Evolutionary conservation across 1,140 invertebrate species (phyloP), one percentile per base, ranked within the genome.

Genomic region (Bombus consobrinus): DNA sequence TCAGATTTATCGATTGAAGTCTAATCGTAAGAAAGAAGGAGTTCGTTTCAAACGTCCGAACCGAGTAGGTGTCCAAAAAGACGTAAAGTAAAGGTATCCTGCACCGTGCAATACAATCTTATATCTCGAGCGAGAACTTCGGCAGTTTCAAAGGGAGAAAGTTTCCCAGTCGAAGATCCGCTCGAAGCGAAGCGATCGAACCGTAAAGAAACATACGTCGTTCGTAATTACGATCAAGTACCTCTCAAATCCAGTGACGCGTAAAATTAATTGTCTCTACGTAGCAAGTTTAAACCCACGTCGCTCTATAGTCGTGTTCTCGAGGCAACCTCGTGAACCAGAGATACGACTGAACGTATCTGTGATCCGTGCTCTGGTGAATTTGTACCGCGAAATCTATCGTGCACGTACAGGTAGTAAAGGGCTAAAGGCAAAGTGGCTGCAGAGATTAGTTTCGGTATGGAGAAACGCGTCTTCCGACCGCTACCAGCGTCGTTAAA

Each of bases 231-330:
- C 78, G n/a, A 25, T 47, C 66, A 22, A 43, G 53, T 6, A 28
- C 2, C 39, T 18, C 39, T 73, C 5, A 59, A 28, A 53, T 13
- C 8, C 62, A 34, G 1, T 18, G 62, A 68, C n/a, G 43, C 73
- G 62, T 18, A 28, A 76, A 83, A 68, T 53, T 34, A 76, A 78
- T 83, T 59, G 82, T 69, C 82, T 71, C 43, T 15, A 2, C 34
- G n/a, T 53, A 1, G 18, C 47, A 22, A 53, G 47, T 82, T 53
- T 57, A 69, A 13, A 3, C 25, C 8, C 25, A 13, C 22, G 28
- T 22, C 34, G 34, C 22, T 68, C 32, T 34, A 10, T 22, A 18
- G n/a, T 15, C n/a, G 12, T 22, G 47, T 53, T 53, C 47, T 53
- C n/a, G 25, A 18, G 69, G 34, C 78, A 25, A 71, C 34, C 53